phyloP scores from a whole-genome alignment of 1,140 invertebrate genomes.

The Spodoptera litura region DNA sequence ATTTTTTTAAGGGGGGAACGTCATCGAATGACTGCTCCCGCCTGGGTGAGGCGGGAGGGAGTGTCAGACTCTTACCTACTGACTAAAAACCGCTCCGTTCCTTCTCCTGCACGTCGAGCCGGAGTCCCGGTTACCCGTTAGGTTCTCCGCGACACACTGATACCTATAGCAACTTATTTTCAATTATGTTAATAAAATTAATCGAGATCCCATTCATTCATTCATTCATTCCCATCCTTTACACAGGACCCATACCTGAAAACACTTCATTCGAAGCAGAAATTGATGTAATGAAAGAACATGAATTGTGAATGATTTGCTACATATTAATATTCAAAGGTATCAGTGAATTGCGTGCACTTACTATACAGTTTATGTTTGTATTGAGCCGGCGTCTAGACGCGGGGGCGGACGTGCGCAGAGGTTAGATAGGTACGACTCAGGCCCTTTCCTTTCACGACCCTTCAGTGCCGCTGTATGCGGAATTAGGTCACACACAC shows the following conservation, averaged over 20 bases:
- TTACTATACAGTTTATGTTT: constrained; percentile 40
- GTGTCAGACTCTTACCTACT: too few species aligned
- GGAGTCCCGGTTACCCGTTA: too few species aligned
- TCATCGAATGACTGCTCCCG: too few species aligned
- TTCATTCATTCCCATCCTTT: too few species aligned
- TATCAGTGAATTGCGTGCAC: constrained; percentile 44
- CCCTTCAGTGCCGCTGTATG: constrained; percentile 39
- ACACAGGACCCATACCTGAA: neutral
- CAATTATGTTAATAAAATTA: neutral
- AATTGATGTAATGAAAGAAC: neutral
- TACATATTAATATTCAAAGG: constrained; percentile 22
- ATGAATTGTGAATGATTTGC: constrained; percentile 21
- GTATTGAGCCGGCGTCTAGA: constrained; percentile 65
- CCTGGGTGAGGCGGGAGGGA: too few species aligned
- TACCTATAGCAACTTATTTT: too few species aligned
- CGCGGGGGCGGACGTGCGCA: constrained; percentile 70
- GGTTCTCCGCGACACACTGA: too few species aligned
- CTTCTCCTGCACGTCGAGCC: too few species aligned
- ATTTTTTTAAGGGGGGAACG: too few species aligned
- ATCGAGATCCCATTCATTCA: too few species aligned
- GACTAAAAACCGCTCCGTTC: too few species aligned
- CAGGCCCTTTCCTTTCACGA: constrained; percentile 44
- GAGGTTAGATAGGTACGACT: constrained; percentile 57
- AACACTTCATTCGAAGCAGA: neutral
- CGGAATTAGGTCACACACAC: constrained; percentile 49